A percentile compares a stretch with the other conserved stretches of the same genome.
These are phyloP conservation scores for Pachyuromys duprasi DNA, from an alignment of 2,797 vertebrate genomes.

Conservation along the genomic window DNA sequence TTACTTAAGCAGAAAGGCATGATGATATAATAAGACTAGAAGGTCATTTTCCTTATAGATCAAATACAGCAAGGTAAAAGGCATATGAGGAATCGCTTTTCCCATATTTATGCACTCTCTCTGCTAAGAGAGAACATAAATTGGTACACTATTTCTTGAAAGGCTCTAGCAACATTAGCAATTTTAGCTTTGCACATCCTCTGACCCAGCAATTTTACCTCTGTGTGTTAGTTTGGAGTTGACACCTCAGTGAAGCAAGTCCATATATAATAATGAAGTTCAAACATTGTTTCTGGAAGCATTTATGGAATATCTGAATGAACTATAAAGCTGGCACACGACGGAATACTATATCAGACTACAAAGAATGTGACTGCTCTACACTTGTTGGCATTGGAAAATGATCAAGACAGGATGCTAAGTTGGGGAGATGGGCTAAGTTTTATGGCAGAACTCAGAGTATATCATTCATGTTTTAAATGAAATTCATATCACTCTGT, in stretches of 20 bases:
- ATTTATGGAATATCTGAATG: constrained; percentile 12
- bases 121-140: not conserved
- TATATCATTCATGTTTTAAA: constrained; percentile 17
- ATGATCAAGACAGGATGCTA: constrained; percentile 28
- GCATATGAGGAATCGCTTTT: not conserved
- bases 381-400: not conserved
- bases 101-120: no score
- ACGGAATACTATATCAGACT: not conserved
- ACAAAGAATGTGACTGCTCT: not conserved
- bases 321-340: not conserved
- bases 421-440: not conserved
- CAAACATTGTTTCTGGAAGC: not conserved
- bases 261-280: not conserved
- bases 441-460: constrained; percentile 7
- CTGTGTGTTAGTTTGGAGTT: not conserved
- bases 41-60: constrained; percentile 8
- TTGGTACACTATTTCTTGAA: constrained; percentile 6
- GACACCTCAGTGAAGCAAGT: not conserved
- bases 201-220: constrained; percentile 7
- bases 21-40: not conserved
- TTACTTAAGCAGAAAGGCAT: constrained; percentile 35
- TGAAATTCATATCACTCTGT: not conserved
- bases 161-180: not conserved
- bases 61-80: not conserved
- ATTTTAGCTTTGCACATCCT: constrained; percentile 27